Evolutionary conservation across 2,888 invertebrate species (phyloP), one percentile per base, ranked within the genome.

Genomic region (Hypomecis atomaria): DNA sequence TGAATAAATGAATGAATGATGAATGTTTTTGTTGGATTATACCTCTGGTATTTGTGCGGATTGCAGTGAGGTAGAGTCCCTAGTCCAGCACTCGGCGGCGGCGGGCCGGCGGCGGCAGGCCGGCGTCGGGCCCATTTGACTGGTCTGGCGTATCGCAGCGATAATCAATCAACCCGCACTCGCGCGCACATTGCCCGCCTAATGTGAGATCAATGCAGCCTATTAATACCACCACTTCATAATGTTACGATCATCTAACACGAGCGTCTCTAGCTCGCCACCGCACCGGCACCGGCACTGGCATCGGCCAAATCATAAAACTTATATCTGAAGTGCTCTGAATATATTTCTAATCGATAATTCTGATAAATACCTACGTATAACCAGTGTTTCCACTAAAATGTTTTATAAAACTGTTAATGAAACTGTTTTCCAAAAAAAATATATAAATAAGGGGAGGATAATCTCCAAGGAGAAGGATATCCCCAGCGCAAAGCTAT

Each of bases 141-240:
- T 43, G 72, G 73, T 78, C 75, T 77, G 75, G 77, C 69, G 62
- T 77, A 78, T 85, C 83, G 78, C 84, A 79, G 76, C 81, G 83
- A 87, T 85, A 83, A 85, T 87, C 87, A 85, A 85, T 86, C 86
- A 84, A 77, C 71, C 71, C 45, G 45, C 58, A 57, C 60, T 61
- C 63, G 13, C 62, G 48, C 66, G 64, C 61, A 58, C 57, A 53
- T 62, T 55, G 55, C 59, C 57, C 43, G 59, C 60, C 72, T 70
- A 67, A 67, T 70, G 67, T 57, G 62, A 63, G 69, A 71, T 72
- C 69, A 70, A 66, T 69, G 67, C 69, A 62, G 13, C 66, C 34
- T 66, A 69, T 67, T 61, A 65, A 67, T 72, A 72, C 65, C 48
- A 63, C 11, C 72, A 72, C 72, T 71, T 65, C 69, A 66, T 54